Evolutionary conservation across 37 sponge, comb jelly and placozoan genomes (phyloP), one percentile per base, ranked within the genome.

Genomic region (Eunapius fragilis): DNA sequence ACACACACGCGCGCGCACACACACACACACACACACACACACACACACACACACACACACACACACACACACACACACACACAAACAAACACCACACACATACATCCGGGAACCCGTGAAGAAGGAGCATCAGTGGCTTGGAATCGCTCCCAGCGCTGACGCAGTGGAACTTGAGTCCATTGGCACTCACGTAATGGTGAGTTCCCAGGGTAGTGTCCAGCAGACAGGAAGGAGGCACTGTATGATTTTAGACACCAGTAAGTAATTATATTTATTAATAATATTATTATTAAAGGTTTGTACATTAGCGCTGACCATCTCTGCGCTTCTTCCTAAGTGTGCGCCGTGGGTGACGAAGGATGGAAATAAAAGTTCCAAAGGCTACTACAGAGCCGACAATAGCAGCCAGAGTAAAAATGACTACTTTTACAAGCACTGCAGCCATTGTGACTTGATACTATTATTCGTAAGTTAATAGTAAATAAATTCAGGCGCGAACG

Each of bases 151-250:
- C 91, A 71, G 74, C 69, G 19, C 79, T 77, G n/a, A 91, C 91
- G 79, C 70, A 91, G 80, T 91, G 91, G 77, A 91, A 87, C 48
- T 82, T 87, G 74, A 91, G 78, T 24, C 87, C 87, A 79, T 91
- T 91, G 50, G 87, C 91, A 27, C 68, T 75, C 30, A 90, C 77
- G 68, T 80, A 90, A 23, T 90, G 78, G 72, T 90, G 91, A 27
- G 30, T 80, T 4, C 91, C 91, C 38, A 81, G 82, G 12, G 91
- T 31, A 34, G 86, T 78, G 48, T 85, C 91, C 37, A 69, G 45
- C 70, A 90, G 41, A 78, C 74, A 83, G 47, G 45, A 72, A 47
- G 25, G 35, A 36, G 35, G 73, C 78, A 67, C 79, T 58, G 58
- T 58, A 17, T 11, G 17, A 11, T 45, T 45, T 45, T 9, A 45